Evolutionary conservation across 2,888 invertebrate genomes (phyloP), one percentile per base, ranked within the genome.

Genomic region (Corbicula japonica): DNA sequence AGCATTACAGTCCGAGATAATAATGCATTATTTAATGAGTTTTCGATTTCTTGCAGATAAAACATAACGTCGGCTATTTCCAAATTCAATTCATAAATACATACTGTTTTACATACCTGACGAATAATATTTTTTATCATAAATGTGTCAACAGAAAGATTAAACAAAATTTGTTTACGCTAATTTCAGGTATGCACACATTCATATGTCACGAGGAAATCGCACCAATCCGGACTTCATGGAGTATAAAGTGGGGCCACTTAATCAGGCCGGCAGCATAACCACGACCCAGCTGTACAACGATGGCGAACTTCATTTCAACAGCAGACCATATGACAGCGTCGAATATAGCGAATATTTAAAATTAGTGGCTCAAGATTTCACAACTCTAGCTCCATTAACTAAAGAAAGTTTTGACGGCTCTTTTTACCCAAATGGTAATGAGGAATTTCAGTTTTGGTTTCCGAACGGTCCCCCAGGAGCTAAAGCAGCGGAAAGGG

Each of bases 351-450:
- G 8, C 18, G n/a, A 26, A n/a, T 15, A 76, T 1, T 28, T 21
- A 35, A 44, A 60, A 26, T 26, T 70, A n/a, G 48, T 73, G 5
- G 50, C 26, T 0, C 1, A 15, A 30, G 52, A 79, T 32, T 32
- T 82, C 41, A n/a, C 21, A 0, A 63, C 34, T 3, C 32, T 86
- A 10, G 63, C 75, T 41, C 12, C 35, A 2, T 38, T 86, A 26
- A 41, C 84, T n/a, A 50, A 41, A 35, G 80, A 84, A 65, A 83
- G 83, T 69, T 86, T 86, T 68, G 80, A 82, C 56, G 84, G 84
- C 2, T 61, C 76, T 12, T 62, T 50, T 26, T 66, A 56, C 18
- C n/a, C n/a, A n/a, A 44, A 56, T 21, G 72, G 75, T 18, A 21
- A 54, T 26, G 46, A 66, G 35, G 30, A 34, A 35, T 10, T 50